These are phyloP conservation scores for Vanessa atalanta DNA, from an alignment of 1,140 invertebrate genomes.

Conservation along the genomic window DNA sequence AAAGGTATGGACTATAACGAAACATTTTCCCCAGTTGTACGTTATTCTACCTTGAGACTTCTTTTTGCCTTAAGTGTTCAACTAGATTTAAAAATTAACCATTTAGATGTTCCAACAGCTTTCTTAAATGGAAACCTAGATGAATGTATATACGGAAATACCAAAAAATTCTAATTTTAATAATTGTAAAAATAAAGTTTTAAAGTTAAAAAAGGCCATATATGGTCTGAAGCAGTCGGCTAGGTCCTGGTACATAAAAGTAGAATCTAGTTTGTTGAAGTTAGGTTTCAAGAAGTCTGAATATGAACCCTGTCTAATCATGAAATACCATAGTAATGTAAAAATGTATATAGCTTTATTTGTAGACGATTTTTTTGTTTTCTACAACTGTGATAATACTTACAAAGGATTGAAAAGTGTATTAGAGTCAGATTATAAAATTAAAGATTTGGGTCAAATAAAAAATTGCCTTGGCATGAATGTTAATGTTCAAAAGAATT, in stretches of 20 bases:
- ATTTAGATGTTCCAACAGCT: conserved; percentile 10
- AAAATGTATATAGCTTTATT: conserved; percentile 3
- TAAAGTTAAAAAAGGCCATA: conserved; percentile 4
- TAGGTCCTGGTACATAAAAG: conserved; percentile 4
- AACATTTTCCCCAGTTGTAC: no score
- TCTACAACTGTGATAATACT: conserved; percentile 4
- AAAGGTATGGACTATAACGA: no score
- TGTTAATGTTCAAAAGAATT: not conserved
- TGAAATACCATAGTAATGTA: not conserved
- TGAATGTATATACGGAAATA: conserved; percentile 3
- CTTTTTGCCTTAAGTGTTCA: not conserved
- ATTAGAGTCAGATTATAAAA: not conserved
- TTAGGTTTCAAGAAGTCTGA: not conserved
- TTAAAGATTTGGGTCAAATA: conserved; percentile 14
- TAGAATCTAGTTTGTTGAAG: not conserved
- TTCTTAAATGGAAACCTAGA: conserved; percentile 13
- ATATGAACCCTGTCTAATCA: conserved; percentile 8
- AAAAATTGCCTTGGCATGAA: not conserved
- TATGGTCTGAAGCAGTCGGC: conserved; percentile 14
- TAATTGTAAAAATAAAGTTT: conserved; percentile 1
- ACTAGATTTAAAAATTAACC: not conserved
- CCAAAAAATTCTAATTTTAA: not conserved
- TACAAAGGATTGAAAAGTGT: not conserved
- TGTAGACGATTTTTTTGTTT: conserved; percentile 15
- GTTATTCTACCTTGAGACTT: no score